Conservation (phyloP, 2,888 invertebrate genomes). For the Thecocarcelia acutangulata region DNA sequence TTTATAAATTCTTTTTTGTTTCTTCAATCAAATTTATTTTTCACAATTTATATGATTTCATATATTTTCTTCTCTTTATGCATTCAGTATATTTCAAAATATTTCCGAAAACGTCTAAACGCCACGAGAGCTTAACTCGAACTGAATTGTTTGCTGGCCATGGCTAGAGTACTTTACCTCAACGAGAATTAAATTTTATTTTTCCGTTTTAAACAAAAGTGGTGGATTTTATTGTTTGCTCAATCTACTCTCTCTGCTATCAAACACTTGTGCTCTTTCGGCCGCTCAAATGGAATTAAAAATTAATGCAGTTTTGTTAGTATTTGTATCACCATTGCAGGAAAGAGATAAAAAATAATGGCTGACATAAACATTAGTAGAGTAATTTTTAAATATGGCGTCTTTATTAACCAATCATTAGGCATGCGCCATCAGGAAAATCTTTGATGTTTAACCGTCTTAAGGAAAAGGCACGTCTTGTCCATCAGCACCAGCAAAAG, state of each 20-base stretch:
- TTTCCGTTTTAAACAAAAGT: conserved; percentile 16
- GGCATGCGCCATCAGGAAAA: conserved; percentile 78
- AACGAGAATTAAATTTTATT: conserved; percentile 69
- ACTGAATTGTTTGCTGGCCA: conserved; percentile 75
- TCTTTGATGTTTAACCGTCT: conserved; percentile 61
- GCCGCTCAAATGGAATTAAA: conserved; percentile 60
- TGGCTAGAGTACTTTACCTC: conserved; percentile 69
- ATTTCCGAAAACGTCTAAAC: conserved; percentile 79
- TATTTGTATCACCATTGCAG: conserved; percentile 12
- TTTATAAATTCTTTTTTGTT: conserved; percentile 38
- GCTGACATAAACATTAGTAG: conserved; percentile 73
- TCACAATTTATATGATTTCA: too few species aligned
- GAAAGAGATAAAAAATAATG: conserved; percentile 64
- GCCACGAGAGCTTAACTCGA: conserved; percentile 80
- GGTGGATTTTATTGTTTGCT: conserved; percentile 23
- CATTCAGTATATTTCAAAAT: conserved; percentile 25
- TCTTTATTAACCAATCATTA: conserved; percentile 80
- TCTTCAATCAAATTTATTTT: conserved; percentile 13
- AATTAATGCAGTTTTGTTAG: neutral
- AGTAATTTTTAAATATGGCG: conserved; percentile 81
- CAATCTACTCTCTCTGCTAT: conserved; percentile 48
- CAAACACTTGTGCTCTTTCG: neutral
- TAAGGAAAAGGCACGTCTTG: conserved; percentile 61
- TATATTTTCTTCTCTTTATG: conserved; percentile 41
- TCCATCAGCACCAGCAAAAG: conserved; percentile 40